Base-by-base conservation (phyloP, 2,113 vertebrate genomes). In the Glaucomys volans region DNA sequence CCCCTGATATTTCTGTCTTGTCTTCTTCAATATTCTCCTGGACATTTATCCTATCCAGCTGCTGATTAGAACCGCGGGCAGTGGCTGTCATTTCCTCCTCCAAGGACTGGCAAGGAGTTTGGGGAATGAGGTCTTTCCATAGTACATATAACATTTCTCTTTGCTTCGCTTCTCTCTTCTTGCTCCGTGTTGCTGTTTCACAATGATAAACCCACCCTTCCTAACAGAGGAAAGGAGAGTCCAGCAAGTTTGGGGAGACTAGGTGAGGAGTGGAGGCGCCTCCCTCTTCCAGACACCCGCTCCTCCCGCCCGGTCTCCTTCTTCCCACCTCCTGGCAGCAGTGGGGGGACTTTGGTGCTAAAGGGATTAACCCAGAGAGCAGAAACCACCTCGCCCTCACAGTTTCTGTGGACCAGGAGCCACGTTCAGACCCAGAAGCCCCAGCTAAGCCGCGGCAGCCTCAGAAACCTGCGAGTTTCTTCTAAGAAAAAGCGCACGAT, bases 401-500 rank as follows among this genome's bases (percentile, higher is more conserved):
- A 94, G 90, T 88, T 96, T 95, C 96, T 30, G 69, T 88, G 95
- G 91, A 91, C 88, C 47, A 0, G 69, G 79, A 96, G 74, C 20
- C 66, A 57, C 88, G 12, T 96, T 71, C 47, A 74, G 82, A 91
- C 57, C 67, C 12, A 92, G 87, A 93, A 95, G 95, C 89, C 91
- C 77, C 28, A 89, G 50, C 74, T 59, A 88, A 95, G 79, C 90
- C 74, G 24, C 24, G 40, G 98, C 87, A 97, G 88, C 92, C 91
- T 94, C 10, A 44, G 96, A 98, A 98, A 86, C 80, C 82, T 92
- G 76, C 75, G 35, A 50, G 91, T 94, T 97, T 90, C 96, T 86
- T 50, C 54, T 26, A 77, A 96, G 86, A 94, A 95, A 98, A 88
- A 90, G 86, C 91, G 97, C 98, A 98, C 94, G 98, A 59, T 83